A percentile compares a stretch with the other conserved stretches of the same genome.
These are phyloP conservation scores for Ditylenchus dipsaci DNA, from an alignment of 1,140 invertebrate species.

Conservation along the genomic window DNA sequence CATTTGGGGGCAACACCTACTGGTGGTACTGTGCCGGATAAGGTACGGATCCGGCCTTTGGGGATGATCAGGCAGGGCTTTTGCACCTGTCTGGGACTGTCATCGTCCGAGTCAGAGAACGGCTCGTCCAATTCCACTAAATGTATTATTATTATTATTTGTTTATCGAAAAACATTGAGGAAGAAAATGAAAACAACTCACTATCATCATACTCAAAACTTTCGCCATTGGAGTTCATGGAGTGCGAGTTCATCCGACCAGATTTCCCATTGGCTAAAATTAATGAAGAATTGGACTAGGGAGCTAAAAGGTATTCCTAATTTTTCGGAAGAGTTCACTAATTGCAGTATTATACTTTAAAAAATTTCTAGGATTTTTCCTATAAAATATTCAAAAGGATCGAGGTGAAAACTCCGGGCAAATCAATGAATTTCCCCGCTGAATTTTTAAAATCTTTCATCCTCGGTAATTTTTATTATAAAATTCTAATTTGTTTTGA, in stretches of 20 bases:
- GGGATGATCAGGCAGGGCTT: slow-evolving; percentile 54
- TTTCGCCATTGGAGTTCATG: slow-evolving; percentile 52
- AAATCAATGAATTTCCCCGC: too few relatives aligned
- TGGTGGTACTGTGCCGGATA: slow-evolving; percentile 56
- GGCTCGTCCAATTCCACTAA: slow-evolving; percentile 56
- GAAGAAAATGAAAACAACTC: slow-evolving; percentile 6
- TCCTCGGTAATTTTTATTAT: too few relatives aligned
- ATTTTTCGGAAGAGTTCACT: too few relatives aligned
- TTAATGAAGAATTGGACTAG: neutral
- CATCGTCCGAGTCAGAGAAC: slow-evolving; percentile 57
- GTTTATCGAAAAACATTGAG: neutral
- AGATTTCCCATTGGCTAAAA: slow-evolving; percentile 34
- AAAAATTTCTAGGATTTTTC: too few relatives aligned
- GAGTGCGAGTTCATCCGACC: slow-evolving; percentile 33
- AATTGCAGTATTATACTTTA: too few relatives aligned
- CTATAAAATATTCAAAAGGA: too few relatives aligned
- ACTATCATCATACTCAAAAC: slow-evolving; percentile 52
- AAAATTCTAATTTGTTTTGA: too few relatives aligned
- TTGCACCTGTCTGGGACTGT: slow-evolving; percentile 26
- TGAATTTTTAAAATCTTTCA: too few relatives aligned
- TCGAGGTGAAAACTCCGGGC: too few relatives aligned
- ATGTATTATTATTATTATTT: slow-evolving; percentile 14
- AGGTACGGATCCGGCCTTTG: slow-evolving; percentile 53
- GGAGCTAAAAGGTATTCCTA: too few relatives aligned
- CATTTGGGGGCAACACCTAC: slow-evolving; percentile 56